A percentile compares a stretch with the other conserved stretches of the same genome.
phyloP scores from a whole-genome alignment of 1,140 invertebrate genomes.

The Megathymus violae region DNA sequence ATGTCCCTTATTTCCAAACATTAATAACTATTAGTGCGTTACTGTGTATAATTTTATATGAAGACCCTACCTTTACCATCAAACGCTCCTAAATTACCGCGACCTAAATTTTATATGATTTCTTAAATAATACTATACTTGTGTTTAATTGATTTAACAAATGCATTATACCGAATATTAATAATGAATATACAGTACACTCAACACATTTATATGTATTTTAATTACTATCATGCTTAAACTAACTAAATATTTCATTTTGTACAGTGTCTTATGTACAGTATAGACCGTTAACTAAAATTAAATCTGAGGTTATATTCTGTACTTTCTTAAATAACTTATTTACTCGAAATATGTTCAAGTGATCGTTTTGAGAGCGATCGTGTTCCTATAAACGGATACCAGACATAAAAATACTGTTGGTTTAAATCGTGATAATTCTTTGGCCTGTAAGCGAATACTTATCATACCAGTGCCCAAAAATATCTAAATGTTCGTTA shows the following conservation, averaged over 20 bases:
- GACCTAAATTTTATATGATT: constrained; percentile 10
- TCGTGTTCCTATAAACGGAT: constrained; percentile 9
- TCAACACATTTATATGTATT: constrained; percentile 8
- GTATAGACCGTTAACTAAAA: constrained; percentile 33
- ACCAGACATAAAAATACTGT: constrained; percentile 11
- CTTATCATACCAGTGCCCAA: constrained; percentile 2
- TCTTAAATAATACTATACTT: constrained; percentile 20
- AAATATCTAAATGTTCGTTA: not conserved
- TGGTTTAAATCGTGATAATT: constrained; percentile 1
- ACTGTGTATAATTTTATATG: constrained; percentile 15
- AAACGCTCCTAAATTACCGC: constrained; percentile 6
- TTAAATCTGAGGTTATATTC: constrained; percentile 45
- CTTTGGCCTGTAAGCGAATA: constrained; percentile 20
- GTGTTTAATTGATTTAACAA: constrained; percentile 48
- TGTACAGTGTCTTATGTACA: constrained; percentile 48
- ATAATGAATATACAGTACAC: constrained; percentile 13
- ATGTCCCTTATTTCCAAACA: too few species aligned
- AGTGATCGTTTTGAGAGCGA: constrained; percentile 12
- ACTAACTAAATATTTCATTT: constrained; percentile 26
- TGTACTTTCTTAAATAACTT: constrained; percentile 42
- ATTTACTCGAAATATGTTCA: constrained; percentile 29
- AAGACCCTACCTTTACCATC: not conserved
- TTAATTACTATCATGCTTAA: constrained; percentile 6
- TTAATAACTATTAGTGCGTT: too few species aligned
- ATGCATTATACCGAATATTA: constrained; percentile 43